phyloP scores from a whole-genome alignment of 2,113 vertebrate genomes.

The Piliocolobus tephrosceles region DNA sequence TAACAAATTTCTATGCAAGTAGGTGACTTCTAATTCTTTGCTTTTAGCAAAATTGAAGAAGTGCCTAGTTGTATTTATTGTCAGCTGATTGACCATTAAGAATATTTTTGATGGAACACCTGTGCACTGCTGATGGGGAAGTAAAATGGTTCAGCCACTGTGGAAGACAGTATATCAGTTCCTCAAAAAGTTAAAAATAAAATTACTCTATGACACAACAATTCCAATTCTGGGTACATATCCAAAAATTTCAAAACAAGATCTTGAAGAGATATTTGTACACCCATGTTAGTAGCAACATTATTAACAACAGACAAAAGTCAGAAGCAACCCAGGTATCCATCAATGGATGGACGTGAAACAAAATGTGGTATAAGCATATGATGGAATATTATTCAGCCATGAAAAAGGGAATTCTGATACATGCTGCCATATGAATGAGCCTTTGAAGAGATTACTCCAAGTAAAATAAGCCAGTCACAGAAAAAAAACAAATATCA shows the following conservation, averaged over 20 bases:
- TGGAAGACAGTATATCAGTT: neutral
- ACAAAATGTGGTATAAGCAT: neutral
- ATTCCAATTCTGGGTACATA: neutral
- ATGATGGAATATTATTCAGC: neutral
- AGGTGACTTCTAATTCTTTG: neutral
- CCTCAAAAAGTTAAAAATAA: neutral
- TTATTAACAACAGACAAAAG: neutral
- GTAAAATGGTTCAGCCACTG: neutral
- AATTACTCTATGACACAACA: neutral
- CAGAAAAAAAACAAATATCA: neutral
- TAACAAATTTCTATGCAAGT: conserved; percentile 32
- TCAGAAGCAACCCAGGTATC: neutral
- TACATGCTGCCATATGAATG: neutral
- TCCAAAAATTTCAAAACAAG: neutral
- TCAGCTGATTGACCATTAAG: neutral
- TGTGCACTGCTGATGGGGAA: neutral
- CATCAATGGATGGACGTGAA: neutral
- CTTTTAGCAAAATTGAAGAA: conserved; percentile 34
- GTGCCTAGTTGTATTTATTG: neutral
- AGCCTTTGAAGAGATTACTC: neutral
- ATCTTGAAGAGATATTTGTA: neutral
- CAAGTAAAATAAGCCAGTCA: neutral
- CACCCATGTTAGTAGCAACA: neutral
- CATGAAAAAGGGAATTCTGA: neutral
- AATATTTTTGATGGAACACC: neutral